Evolutionary conservation across 2,797 vertebrate genomes (phyloP), one percentile per base, ranked within the genome.

Genomic region (Mastacembelus armatus): DNA sequence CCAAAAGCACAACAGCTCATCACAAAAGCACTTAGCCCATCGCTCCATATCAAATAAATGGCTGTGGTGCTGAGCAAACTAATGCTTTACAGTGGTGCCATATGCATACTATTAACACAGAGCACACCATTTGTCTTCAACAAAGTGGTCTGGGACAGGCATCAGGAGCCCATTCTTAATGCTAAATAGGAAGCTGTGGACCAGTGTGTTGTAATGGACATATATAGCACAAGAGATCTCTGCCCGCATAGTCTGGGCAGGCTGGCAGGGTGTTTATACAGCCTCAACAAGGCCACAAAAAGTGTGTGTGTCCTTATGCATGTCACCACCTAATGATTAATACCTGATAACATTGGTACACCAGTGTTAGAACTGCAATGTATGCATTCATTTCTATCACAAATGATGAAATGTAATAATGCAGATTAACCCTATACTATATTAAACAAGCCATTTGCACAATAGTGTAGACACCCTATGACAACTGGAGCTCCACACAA

Each of bases 121-220:
- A 27, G 15, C 49, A 54, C 33, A 10, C 40, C 52, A 67, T 87
- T 66, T 22, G 55, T 85, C 81, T 80, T 73, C 45, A 29, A 55
- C 5, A 74, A 77, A 87, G 83, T 87, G 84, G 68, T 83, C 80
- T 66, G 64, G 62, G 80, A 84, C 75, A 72, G 39, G 43, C 59
- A 54, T 44, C 67, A 45, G 22, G 68, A 68, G 65, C 65, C 38
- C 33, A 15, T 39, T 44, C 50, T 47, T 48, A 50, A 74, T 61
- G 74, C 57, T 62, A 10, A 64, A 69, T 63, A 68, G 33, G 50
- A 63, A 51, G 64, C 63, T 68, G 30, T 47, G 60, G 57, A 60
- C 8, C 39, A 51, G 64, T 47, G 24, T 27, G 61, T 40, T 48
- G 51, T 62, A 68, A 67, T 66, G 66, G 32, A 60, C 11, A 15